Conservation (phyloP, 2,888 invertebrate species). For the Drosophila pseudotakahashii region DNA sequence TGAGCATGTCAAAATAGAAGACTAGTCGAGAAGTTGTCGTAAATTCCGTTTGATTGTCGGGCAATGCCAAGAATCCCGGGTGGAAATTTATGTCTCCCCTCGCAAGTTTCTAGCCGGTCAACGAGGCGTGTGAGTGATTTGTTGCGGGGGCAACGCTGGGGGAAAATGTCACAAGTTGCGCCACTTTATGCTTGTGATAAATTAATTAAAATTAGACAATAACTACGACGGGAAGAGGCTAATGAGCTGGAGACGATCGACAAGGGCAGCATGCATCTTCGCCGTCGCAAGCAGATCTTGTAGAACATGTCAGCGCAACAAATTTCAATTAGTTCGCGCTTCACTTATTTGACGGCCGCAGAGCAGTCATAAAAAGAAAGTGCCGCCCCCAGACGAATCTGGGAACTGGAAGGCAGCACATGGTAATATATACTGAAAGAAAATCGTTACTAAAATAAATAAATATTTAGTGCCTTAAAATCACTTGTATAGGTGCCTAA, state of each 20-base stretch:
- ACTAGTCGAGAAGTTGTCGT: constrained; percentile 54
- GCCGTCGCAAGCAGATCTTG: constrained; percentile 61
- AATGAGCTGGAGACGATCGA: constrained; percentile 75
- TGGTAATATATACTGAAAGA: constrained; percentile 14
- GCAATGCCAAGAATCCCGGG: constrained; percentile 67
- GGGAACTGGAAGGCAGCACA: constrained; percentile 33
- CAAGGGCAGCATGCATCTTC: constrained; percentile 34
- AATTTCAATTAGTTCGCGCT: constrained; percentile 83
- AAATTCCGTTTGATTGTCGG: constrained; percentile 74
- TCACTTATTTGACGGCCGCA: constrained; percentile 70
- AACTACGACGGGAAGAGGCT: constrained; percentile 72
- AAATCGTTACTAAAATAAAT: not conserved
- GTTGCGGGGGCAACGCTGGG: constrained; percentile 42
- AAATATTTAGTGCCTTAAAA: not conserved
- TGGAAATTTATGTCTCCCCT: constrained; percentile 69
- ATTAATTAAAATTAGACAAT: constrained; percentile 78
- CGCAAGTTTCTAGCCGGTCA: constrained; percentile 45
- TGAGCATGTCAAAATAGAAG: constrained; percentile 75
- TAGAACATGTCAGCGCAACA: constrained; percentile 79
- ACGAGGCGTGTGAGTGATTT: constrained; percentile 76
- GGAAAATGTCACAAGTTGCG: constrained; percentile 53
- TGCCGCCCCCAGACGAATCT: constrained; percentile 59
- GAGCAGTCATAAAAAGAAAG: constrained; percentile 73
- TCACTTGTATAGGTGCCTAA: not conserved
- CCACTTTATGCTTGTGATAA: constrained; percentile 78